Percentiles rank a stretch among this genome's conserved stretches.
Conservation (phyloP, 2,113 vertebrate species). For the Orientallactaga bullata region DNA sequence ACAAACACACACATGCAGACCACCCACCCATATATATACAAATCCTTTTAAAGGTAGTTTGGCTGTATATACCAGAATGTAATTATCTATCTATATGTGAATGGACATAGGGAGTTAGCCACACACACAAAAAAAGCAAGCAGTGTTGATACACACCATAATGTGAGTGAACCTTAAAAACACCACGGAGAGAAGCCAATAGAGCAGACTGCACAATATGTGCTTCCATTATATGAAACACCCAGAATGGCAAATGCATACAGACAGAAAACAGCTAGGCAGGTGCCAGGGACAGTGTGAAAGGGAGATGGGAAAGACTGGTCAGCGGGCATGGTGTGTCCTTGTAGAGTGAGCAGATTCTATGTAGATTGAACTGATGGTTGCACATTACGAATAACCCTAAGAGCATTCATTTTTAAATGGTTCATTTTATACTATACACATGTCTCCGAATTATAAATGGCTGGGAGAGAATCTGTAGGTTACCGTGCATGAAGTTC, state of each 20-base stretch:
- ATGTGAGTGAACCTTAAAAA: background rate
- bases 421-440: background rate
- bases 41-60: background rate
- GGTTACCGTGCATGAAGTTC: fast-evolving
- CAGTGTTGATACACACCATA: fast-evolving
- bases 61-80: background rate
- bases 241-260: background rate
- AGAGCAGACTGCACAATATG: background rate
- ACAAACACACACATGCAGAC: too few relatives aligned
- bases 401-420: background rate
- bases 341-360: background rate
- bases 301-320: background rate
- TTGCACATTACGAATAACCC: background rate
- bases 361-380: background rate
- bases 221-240: background rate
- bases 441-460: background rate
- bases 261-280: background rate
- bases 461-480: background rate
- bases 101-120: background rate
- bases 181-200: background rate
- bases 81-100: background rate
- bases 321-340: background rate
- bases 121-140: background rate
- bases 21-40: too few relatives aligned
- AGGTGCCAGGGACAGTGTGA: background rate